Percentiles rank a stretch among this genome's conserved stretches.
Evolutionary conservation across 2,113 vertebrate species (phyloP).

Genomic region (Plecotus auritus): DNA sequence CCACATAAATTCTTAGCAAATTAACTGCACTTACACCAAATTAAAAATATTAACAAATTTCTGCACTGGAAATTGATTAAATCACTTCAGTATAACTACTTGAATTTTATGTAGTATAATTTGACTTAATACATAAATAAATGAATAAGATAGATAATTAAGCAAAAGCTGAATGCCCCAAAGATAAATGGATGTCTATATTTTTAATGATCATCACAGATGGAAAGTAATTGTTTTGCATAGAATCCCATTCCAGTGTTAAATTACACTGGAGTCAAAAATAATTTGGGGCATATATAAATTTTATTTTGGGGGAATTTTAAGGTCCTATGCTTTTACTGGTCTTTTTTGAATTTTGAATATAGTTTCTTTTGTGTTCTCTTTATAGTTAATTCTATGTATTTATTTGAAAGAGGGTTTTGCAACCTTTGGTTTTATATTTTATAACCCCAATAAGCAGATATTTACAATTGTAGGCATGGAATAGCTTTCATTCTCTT

Average conservation of each 20-base stretch:
- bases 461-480: background rate
- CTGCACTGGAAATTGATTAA: background rate
- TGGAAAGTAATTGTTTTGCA: slow-evolving; percentile 49
- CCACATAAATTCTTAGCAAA: background rate
- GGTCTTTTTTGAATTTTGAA: slow-evolving; percentile 20
- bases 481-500: background rate
- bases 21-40: background rate
- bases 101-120: background rate
- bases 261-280: slow-evolving; percentile 30
- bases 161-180: background rate
- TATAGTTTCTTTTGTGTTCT: background rate
- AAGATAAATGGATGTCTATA: slow-evolving; percentile 4
- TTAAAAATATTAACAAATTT: background rate
- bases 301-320: slow-evolving; percentile 3
- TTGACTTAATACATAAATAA: background rate
- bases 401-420: background rate
- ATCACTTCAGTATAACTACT: background rate
- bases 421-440: background rate
- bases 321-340: slow-evolving; percentile 26
- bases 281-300: slow-evolving; percentile 16
- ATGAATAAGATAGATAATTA: background rate
- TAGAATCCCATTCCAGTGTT: background rate
- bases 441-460: background rate
- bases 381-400: background rate
- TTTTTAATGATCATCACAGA: slow-evolving; percentile 36